Evolutionary conservation across 2,888 invertebrate species (phyloP).

Genomic region (Sussaba pulchella): DNA sequence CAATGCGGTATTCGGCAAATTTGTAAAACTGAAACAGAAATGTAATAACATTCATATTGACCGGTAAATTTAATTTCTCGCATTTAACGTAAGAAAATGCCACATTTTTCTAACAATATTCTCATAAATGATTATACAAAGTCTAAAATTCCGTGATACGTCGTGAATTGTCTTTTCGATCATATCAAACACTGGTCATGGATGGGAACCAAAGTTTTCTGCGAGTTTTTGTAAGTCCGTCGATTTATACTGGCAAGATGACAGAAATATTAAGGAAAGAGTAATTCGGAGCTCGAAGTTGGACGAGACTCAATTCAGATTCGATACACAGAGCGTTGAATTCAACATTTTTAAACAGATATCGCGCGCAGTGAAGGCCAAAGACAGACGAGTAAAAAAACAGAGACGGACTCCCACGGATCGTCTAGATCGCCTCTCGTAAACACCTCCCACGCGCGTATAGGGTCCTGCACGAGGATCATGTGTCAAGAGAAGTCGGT

Average conservation of each 20-base stretch:
- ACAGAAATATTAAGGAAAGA: slow-evolving; percentile 15
- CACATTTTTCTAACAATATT: too few species aligned
- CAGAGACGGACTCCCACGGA: slow-evolving; percentile 73
- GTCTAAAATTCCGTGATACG: background rate
- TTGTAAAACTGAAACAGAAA: too few species aligned
- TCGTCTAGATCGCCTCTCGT: slow-evolving; percentile 75
- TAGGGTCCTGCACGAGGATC: slow-evolving; percentile 54
- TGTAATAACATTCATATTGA: too few species aligned
- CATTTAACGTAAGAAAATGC: too few species aligned
- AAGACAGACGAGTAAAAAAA: slow-evolving; percentile 27
- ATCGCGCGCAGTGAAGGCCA: slow-evolving; percentile 18
- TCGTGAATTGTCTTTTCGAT: slow-evolving; percentile 26
- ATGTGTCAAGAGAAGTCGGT: slow-evolving; percentile 12
- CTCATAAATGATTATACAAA: too few species aligned
- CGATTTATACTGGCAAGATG: slow-evolving; percentile 21
- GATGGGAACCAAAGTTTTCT: background rate
- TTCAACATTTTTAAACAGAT: slow-evolving; percentile 45
- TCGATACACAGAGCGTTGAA: slow-evolving; percentile 29
- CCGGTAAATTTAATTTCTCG: too few species aligned
- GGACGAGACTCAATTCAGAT: slow-evolving; percentile 53
- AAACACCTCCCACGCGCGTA: slow-evolving; percentile 76
- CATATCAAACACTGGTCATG: background rate
- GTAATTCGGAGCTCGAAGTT: slow-evolving; percentile 55
- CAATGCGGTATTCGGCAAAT: too few species aligned
- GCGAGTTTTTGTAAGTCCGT: background rate